A percentile compares a stretch with the other conserved stretches of the same genome.
phyloP scores from a whole-genome alignment of 1,140 invertebrate species.

The Holotrichia oblita region DNA sequence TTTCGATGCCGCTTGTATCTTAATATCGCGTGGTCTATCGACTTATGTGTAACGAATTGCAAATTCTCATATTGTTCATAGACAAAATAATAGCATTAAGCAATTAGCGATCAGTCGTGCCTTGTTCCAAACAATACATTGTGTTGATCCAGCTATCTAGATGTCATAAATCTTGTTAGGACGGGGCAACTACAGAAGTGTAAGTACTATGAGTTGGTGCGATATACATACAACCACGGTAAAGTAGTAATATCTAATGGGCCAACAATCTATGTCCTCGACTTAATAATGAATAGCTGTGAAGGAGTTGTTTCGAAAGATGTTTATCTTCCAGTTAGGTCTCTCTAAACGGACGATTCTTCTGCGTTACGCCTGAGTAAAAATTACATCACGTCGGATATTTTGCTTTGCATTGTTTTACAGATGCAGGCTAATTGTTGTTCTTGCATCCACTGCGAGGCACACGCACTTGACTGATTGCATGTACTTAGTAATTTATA shows the following conservation, averaged over 20 bases:
- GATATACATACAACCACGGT: neutral
- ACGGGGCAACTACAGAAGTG: constrained; percentile 2
- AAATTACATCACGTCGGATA: constrained; percentile 33
- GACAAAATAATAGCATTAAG: constrained; percentile 22
- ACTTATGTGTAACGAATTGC: neutral
- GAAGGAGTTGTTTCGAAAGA: constrained; percentile 35
- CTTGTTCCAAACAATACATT: constrained; percentile 5
- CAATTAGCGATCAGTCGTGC: constrained; percentile 27
- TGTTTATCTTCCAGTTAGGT: constrained; percentile 2
- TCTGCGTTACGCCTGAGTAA: constrained; percentile 26
- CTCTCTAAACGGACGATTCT: constrained; percentile 33
- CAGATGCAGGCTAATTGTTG: constrained; percentile 33
- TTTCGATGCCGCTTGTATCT: neutral
- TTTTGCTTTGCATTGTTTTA: constrained; percentile 31
- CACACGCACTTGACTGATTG: neutral
- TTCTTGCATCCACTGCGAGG: constrained; percentile 24
- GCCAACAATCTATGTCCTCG: constrained; percentile 29
- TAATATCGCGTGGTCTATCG: neutral
- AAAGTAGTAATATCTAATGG: constrained; percentile 8
- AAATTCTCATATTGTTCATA: neutral
- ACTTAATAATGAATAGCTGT: constrained; percentile 30
- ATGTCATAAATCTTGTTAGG: constrained; percentile 32
- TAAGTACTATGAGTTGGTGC: constrained; percentile 1
- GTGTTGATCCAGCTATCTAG: neutral
- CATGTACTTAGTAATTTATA: constrained; percentile 20